Base-by-base conservation (phyloP, 2,888 invertebrate genomes). In the Neoscelio sp. region DNA sequence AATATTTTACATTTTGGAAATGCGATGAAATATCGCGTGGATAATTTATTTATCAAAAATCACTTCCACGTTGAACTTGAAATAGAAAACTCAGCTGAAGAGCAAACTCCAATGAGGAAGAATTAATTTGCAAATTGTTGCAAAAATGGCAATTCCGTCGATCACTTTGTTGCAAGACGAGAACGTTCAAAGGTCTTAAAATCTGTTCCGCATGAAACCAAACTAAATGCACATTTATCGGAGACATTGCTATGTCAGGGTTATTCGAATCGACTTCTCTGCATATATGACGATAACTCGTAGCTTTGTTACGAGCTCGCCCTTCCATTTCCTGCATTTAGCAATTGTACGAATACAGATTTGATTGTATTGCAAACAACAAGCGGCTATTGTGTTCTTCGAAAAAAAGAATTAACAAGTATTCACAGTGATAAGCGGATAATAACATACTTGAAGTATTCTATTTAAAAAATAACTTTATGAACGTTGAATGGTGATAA, bases 171-270 rank as follows among this genome's bases (percentile, higher is more conserved):
- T n/a, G n/a, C n/a, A n/a, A n/a, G n/a, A n/a, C n/a, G n/a, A n/a
- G n/a, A n/a, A n/a, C n/a, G n/a, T 38, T 44, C 33, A 30, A 23
- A 38, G 20, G 13, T 20, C 20, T 35, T 8, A 44, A 44, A 20
- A 30, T 60, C 0, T 30, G 60, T 13, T 30, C n/a, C 8, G 18
- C 5, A 20, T n/a, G 18, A 44, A 40, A 1, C n/a, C 26, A 30
- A 13, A 26, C 23, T 4, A 20, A 35, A 23, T 23, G 54, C 48
- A 18, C 58, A 17, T 48, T 73, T 40, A 73, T 48, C 12, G 35
- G 54, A 71, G 42, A 54, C 46, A 73, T 18, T 38, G 73, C 30
- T 20, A 28, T 54, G 64, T 73, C 73, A 73, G 73, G 64, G 73
- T 73, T 64, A 56, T 48, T 54, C 6, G 46, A 71, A 64, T 64